Evolutionary conservation across 2,113 vertebrate genomes (phyloP).

Genomic region (Piliocolobus tephrosceles): DNA sequence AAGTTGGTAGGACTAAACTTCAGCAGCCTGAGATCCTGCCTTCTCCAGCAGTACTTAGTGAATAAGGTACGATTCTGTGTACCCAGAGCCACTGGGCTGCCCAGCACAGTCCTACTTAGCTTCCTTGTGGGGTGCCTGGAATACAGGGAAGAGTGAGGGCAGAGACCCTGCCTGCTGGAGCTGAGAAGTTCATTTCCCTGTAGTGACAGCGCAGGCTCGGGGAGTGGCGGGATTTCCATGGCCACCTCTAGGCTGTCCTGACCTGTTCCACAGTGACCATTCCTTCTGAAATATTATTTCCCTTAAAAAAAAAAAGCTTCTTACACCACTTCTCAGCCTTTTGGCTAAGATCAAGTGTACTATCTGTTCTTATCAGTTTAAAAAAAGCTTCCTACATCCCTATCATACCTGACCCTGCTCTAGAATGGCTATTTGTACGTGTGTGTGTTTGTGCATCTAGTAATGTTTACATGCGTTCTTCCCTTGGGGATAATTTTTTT

Average conservation of each 20-base stretch:
- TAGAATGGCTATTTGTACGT: neutral
- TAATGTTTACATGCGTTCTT: rapidly evolving
- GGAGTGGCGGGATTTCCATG: rapidly evolving
- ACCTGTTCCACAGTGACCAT: neutral
- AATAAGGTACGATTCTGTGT: rapidly evolving
- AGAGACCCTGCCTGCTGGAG: rapidly evolving
- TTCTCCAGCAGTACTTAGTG: neutral
- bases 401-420: neutral
- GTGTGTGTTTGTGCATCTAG: neutral
- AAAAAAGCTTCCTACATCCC: neutral
- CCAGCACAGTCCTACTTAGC: neutral
- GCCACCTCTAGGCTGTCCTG: neutral
- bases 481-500: no score
- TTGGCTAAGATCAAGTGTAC: no score
- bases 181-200: neutral
- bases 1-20: neutral
- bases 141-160: rapidly evolving
- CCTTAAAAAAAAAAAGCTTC: neutral
- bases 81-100: rapidly evolving
- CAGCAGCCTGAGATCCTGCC: no score
- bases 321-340: neutral
- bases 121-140: neutral
- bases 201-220: rapidly evolving
- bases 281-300: neutral
- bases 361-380: no score